Evolutionary conservation across 2,888 invertebrate genomes (phyloP).

Genomic region (Drosophila kanekoi): DNA sequence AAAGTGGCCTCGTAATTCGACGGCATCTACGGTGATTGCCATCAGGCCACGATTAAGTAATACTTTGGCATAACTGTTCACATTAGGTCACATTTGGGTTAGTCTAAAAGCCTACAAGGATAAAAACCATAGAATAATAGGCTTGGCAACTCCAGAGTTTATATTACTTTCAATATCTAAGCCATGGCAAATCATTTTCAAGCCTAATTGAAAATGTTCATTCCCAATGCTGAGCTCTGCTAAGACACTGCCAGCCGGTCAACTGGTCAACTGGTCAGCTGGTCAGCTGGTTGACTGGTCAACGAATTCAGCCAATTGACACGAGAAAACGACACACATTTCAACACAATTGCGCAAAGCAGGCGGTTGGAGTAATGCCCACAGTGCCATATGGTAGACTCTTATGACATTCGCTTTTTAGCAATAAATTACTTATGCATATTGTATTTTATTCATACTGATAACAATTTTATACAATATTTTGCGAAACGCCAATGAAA

Average conservation of each 20-base stretch:
- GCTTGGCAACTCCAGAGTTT: too few species aligned
- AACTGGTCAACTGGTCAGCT: slow-evolving; percentile 9
- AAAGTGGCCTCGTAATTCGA: slow-evolving; percentile 40
- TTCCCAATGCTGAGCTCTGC: slow-evolving; percentile 8
- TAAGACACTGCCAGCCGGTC: slow-evolving; percentile 32
- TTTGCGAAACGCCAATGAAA: slow-evolving; percentile 60
- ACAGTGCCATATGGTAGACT: slow-evolving; percentile 49
- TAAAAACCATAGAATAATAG: too few species aligned
- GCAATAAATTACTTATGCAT: slow-evolving; percentile 77
- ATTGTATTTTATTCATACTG: slow-evolving; percentile 44
- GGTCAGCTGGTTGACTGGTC: slow-evolving; percentile 23
- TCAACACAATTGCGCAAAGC: slow-evolving; percentile 50
- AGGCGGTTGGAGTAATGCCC: slow-evolving; percentile 41
- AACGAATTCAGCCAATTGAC: slow-evolving; percentile 58
- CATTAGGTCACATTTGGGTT: not conserved
- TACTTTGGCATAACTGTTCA: not conserved
- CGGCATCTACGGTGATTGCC: not conserved
- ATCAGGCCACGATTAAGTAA: too few species aligned
- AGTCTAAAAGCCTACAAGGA: not conserved
- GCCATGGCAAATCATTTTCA: too few species aligned
- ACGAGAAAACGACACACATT: slow-evolving; percentile 63
- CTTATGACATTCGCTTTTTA: slow-evolving; percentile 78
- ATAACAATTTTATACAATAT: slow-evolving; percentile 29
- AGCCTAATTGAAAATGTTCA: too few species aligned
- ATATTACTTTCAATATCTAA: too few species aligned